Evolutionary conservation across 2,797 vertebrate genomes (phyloP).

Genomic region (Moxostoma hubbsi): DNA sequence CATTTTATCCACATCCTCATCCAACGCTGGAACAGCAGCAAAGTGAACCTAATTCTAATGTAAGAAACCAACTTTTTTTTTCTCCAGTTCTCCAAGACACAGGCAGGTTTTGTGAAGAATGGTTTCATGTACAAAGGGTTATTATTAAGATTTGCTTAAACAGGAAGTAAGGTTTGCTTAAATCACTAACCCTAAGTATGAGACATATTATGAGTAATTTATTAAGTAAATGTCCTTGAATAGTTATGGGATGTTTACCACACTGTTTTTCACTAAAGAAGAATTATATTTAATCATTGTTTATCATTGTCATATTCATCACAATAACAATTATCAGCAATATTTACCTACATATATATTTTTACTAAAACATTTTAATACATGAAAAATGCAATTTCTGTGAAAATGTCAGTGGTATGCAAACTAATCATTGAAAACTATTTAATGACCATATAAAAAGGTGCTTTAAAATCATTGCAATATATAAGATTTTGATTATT

Average conservation of each 20-base stretch:
- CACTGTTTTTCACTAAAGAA: no score
- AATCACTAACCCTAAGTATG: background rate
- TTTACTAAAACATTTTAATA: no score
- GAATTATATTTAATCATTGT: no score
- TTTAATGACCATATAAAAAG: no score
- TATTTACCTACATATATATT: constrained; percentile 18
- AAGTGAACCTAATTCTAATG: background rate
- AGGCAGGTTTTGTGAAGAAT: background rate
- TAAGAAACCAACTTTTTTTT: background rate
- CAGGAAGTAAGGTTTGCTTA: background rate
- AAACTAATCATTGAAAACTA: no score
- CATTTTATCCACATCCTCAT: background rate
- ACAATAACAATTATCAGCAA: constrained; percentile 8
- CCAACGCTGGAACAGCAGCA: background rate
- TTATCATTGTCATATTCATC: background rate
- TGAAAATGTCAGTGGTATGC: no score
- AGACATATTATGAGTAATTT: background rate
- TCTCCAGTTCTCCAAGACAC: background rate
- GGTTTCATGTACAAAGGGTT: background rate
- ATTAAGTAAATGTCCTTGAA: no score
- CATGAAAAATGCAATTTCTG: no score
- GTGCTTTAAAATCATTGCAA: no score
- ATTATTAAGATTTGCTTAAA: background rate
- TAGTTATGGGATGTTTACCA: no score
- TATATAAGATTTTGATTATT: no score